Percentiles rank a stretch among this genome's conserved stretches.
phyloP scores from a whole-genome alignment of 2,888 invertebrate genomes.

The Sepioteuthis lessoniana region DNA sequence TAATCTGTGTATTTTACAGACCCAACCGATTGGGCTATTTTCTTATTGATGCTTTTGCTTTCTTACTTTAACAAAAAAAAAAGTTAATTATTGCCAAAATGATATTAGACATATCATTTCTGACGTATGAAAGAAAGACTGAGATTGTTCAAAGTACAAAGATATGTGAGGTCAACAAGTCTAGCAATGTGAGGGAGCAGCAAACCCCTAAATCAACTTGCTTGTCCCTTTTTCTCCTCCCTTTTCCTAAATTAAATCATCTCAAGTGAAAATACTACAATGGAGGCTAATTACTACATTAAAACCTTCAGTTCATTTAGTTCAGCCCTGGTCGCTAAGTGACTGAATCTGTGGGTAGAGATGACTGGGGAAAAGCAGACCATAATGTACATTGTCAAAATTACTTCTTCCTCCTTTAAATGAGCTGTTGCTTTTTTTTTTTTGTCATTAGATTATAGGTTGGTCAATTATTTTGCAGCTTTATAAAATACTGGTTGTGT shows the following conservation, averaged over 20 bases:
- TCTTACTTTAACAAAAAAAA: no score
- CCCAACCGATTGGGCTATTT: no score
- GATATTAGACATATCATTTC: no score
- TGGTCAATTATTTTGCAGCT: background rate
- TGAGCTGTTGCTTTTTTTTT: background rate
- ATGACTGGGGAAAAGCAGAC: background rate
- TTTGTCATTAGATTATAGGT: background rate
- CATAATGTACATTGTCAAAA: no score
- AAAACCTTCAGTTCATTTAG: background rate
- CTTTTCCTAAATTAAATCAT: background rate
- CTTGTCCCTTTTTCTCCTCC: background rate
- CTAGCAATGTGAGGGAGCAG: no score
- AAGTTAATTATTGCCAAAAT: no score
- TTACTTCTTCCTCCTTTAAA: background rate
- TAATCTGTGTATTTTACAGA: no score
- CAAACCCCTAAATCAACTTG: background rate
- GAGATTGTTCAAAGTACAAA: background rate
- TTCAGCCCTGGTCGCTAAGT: background rate
- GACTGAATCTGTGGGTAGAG: background rate
- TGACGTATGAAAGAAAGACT: background rate
- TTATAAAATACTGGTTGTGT: background rate
- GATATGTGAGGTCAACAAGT: background rate
- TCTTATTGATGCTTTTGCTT: no score
- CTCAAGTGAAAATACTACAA: background rate
- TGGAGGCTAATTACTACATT: background rate